phyloP scores from a whole-genome alignment of 2,888 invertebrate species.

The Stenolophus ochropezus region DNA sequence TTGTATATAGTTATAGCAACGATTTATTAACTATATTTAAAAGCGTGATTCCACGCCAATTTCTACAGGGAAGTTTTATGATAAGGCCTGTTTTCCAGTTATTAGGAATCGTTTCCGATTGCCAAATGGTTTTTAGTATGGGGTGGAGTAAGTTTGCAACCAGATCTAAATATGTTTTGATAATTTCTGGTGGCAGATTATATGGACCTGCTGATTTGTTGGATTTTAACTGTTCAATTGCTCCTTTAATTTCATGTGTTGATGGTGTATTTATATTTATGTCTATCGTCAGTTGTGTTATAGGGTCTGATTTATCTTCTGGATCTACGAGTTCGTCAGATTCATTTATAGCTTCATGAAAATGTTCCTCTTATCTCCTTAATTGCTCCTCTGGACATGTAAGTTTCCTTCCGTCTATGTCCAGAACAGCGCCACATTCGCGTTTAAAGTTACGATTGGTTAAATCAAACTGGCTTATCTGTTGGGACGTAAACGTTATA shows the following conservation, averaged over 20 bases:
- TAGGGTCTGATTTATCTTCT: neutral
- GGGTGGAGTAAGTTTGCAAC: neutral
- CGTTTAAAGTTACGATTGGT: neutral
- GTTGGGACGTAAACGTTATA: no score
- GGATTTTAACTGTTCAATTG: neutral
- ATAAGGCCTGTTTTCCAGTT: no score
- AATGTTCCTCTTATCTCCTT: neutral
- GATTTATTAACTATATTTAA: neutral
- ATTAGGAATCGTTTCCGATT: neutral
- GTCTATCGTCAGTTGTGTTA: neutral
- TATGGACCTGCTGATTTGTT: neutral
- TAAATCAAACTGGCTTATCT: no score
- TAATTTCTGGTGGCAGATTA: neutral
- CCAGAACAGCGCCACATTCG: neutral
- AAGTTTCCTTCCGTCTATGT: neutral
- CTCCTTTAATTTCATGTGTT: neutral
- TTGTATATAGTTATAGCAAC: neutral
- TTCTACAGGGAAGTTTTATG: neutral
- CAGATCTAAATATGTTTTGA: neutral
- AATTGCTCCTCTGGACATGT: neutral
- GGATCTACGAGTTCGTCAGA: neutral
- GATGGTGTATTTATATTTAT: neutral
- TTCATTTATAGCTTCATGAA: neutral
- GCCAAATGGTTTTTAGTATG: neutral
- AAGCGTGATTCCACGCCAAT: neutral